Conservation (phyloP, 2,888 invertebrate species). For the Mechanitis mazaeus region DNA sequence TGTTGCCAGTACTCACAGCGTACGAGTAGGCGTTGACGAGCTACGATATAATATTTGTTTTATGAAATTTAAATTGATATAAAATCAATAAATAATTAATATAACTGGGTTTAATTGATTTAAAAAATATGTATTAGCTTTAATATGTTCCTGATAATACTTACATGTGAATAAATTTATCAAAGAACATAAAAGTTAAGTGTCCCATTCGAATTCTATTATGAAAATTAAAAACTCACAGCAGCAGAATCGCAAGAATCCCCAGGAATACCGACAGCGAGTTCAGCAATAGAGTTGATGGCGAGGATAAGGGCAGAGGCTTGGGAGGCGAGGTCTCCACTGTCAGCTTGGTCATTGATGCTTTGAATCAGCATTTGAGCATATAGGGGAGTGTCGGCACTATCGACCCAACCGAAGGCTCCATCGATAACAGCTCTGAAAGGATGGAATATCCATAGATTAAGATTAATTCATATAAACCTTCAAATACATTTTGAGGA, state of each 20-base stretch:
- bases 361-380: constrained; percentile 33
- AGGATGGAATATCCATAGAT: too few relatives aligned
- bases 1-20: constrained; percentile 42
- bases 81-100: neutral
- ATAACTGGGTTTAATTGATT: too few relatives aligned
- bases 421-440: constrained; percentile 35
- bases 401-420: constrained; percentile 39
- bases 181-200: too few relatives aligned
- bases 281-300: constrained; percentile 39
- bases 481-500: too few relatives aligned
- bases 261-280: constrained; percentile 47
- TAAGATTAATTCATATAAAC: too few relatives aligned
- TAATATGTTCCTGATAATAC: too few relatives aligned
- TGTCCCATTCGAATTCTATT: too few relatives aligned
- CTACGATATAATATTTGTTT: constrained; percentile 32
- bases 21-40: constrained; percentile 45
- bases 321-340: constrained; percentile 34
- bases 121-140: too few relatives aligned
- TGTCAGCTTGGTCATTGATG: constrained; percentile 40
- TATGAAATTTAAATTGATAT: neutral
- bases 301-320: constrained; percentile 40
- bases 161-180: too few relatives aligned
- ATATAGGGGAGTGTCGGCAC: constrained; percentile 44
- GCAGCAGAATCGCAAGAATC: constrained; percentile 50
- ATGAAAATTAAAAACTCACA: constrained; percentile 39